These are phyloP conservation scores for Marcusenius ussheri DNA, from an alignment of 2,113 vertebrate genomes.

Conservation along the genomic window DNA sequence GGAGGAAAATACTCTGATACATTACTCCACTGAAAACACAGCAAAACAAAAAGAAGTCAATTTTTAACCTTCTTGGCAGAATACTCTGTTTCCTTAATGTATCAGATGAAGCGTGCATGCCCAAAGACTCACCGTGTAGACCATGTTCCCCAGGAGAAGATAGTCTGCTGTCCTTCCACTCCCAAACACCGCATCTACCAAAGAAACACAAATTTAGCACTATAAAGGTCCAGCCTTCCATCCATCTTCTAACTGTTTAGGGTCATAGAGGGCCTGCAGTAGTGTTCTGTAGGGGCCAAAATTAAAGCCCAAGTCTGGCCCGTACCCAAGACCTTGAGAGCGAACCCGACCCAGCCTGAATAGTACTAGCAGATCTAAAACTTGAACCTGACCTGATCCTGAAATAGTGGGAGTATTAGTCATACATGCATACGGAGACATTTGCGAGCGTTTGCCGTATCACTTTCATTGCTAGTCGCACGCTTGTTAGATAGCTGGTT, in stretches of 20 bases:
- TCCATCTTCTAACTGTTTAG: neutral
- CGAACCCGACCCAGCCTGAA: too few species aligned
- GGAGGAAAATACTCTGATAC: neutral
- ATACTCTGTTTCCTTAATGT: neutral
- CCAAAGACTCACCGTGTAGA: slow-evolving; percentile 70
- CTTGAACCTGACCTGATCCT: neutral
- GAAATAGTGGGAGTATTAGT: neutral
- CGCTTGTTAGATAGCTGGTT: neutral
- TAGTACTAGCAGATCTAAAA: neutral
- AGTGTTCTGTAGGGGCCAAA: neutral
- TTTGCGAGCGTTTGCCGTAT: neutral
- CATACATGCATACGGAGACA: neutral
- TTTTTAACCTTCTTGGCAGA: neutral
- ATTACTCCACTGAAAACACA: neutral
- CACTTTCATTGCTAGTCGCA: neutral
- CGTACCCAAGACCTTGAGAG: too few species aligned
- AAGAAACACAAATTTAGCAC: slow-evolving; percentile 1
- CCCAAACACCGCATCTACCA: slow-evolving; percentile 63
- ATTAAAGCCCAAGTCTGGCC: neutral
- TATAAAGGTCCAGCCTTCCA: too few species aligned
- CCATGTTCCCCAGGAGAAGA: slow-evolving; percentile 71
- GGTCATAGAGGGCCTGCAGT: neutral
- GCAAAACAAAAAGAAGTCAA: neutral
- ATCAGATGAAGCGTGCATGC: neutral
- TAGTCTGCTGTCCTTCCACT: slow-evolving; percentile 74